Evolutionary conservation across 2,888 invertebrate genomes (phyloP).

Genomic region (Caenorhabditis sp.): DNA sequence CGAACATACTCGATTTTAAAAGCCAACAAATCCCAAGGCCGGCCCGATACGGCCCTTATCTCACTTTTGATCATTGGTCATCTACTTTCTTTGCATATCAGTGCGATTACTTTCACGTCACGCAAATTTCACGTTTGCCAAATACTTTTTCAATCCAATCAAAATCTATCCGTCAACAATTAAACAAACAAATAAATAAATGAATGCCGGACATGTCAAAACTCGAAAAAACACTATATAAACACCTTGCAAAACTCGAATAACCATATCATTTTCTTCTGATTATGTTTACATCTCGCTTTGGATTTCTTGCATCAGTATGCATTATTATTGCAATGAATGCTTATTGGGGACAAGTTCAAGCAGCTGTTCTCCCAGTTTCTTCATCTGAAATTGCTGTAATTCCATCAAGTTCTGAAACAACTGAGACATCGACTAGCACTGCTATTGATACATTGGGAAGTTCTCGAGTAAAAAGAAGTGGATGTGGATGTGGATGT

Average conservation of each 20-base stretch:
- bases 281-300: background rate
- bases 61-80: no score
- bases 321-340: background rate
- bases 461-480: slow-evolving; percentile 34
- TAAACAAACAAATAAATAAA: background rate
- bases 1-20: no score
- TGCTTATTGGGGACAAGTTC: slow-evolving; percentile 5
- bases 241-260: background rate
- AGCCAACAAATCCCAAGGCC: no score
- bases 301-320: background rate
- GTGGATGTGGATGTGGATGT: slow-evolving; percentile 40
- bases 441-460: slow-evolving; percentile 34
- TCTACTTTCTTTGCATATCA: no score
- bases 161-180: background rate
- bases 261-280: background rate
- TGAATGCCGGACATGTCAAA: slow-evolving; percentile 1
- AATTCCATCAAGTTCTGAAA: background rate
- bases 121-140: background rate
- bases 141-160: background rate
- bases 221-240: background rate
- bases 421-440: slow-evolving; percentile 13
- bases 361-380: slow-evolving; percentile 30
- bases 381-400: slow-evolving; percentile 22
- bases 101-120: background rate
- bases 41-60: no score